phyloP scores from a whole-genome alignment of 1,140 invertebrate genomes.

The Himalopsyche phryganea region DNA sequence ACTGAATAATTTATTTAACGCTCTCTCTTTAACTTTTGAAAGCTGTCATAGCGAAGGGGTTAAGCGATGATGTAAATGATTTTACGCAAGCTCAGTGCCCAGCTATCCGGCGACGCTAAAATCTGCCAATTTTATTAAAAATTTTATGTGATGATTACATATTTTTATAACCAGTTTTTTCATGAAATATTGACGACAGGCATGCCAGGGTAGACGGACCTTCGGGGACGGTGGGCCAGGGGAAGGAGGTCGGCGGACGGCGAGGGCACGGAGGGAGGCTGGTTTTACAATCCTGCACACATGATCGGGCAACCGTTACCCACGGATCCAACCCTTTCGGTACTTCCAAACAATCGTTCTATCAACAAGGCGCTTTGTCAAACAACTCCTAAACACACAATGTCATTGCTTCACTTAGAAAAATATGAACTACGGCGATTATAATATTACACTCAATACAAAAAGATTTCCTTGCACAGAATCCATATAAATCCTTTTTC shows the following conservation, averaged over 20 bases:
- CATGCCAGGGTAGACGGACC: constrained; percentile 16
- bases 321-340: not conserved
- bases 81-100: no score
- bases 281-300: not conserved
- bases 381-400: no score
- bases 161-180: constrained; percentile 33
- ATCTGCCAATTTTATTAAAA: constrained; percentile 32
- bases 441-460: no score
- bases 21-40: no score
- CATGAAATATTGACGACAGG: constrained; percentile 31
- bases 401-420: no score
- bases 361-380: no score
- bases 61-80: not conserved
- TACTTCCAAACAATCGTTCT: not conserved
- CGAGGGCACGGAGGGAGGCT: no score
- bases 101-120: constrained; percentile 8
- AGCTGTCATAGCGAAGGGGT: not conserved
- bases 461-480: no score
- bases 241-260: not conserved
- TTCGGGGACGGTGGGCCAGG: not conserved
- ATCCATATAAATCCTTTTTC: no score
- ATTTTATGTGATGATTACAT: constrained; percentile 28
- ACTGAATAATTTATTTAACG: no score
- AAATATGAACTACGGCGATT: no score
- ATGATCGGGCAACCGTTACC: constrained; percentile 12